Base-by-base conservation (phyloP, 2,888 invertebrate genomes). In the Dicyrtoma fusca region DNA sequence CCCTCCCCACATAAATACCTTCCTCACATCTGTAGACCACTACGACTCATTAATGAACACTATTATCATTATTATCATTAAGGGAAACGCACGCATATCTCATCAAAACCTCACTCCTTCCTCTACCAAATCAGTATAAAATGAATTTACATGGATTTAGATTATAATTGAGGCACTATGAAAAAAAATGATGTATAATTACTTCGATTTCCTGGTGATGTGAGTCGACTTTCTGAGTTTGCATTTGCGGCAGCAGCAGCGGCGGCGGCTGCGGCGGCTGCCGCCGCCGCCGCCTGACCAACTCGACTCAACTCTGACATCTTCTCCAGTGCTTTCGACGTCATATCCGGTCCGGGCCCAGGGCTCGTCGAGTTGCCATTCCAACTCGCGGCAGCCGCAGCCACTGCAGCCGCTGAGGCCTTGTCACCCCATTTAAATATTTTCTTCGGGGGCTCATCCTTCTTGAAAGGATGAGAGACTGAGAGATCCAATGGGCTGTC, bases 241-340 rank as follows among this genome's bases (percentile, higher is more conserved):
- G 34, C 34, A 34, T 34, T 89, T n/a, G n/a, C n/a, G 91, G 1
- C 84, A 87, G 83, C 84, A 84, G 8, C 82, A 92, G 83, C 89
- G 91, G 1, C 84, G 87, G 83, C 84, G 83, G 10, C 82, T 86
- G 83, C 84, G 86, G 78, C 86, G 86, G 17, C 83, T 77, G 74
- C 84, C 82, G 79, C 83, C 82, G 65, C 83, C 83, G 81, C 83
- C 81, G 23, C 45, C 75, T 91, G 92, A 3, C 92, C 92, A 42
- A 93, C 85, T 82, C 94, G 90, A 81, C 93, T 94, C 81, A 94
- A 86, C 82, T 94, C 94, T 81, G 92, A 92, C 94, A 94, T 93
- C 84, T 94, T 94, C 83, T 94, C 94, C 70, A 94, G 84, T 8
- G 94, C 94, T 83, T 94, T 94, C 14, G 91, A 77, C 59, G 81